Evolutionary conservation across 1,140 invertebrate genomes (phyloP).

Genomic region (Macrosteles quadrilineatus): DNA sequence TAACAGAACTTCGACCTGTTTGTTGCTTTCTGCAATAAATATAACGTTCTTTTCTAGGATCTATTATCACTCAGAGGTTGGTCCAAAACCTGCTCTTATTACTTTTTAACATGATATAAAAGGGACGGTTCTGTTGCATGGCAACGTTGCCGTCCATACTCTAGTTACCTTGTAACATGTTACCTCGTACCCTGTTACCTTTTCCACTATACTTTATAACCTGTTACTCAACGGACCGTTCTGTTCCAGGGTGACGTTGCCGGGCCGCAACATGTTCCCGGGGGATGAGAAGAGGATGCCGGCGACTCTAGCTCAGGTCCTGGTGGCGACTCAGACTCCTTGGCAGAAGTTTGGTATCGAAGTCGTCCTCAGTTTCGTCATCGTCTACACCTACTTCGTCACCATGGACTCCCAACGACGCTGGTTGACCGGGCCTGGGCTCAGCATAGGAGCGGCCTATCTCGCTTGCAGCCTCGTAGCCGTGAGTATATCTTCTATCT

Average conservation of each 20-base stretch:
- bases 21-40: too few relatives aligned
- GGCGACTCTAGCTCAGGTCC: conserved; percentile 59
- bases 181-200: neutral
- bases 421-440: conserved; percentile 59
- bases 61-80: too few relatives aligned
- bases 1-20: too few relatives aligned
- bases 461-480: conserved; percentile 84
- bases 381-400: conserved; percentile 77
- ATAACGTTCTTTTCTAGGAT: too few relatives aligned
- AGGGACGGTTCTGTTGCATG: too few relatives aligned
- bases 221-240: too few relatives aligned
- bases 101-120: too few relatives aligned
- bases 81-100: too few relatives aligned
- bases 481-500: too few relatives aligned
- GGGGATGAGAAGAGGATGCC: conserved; percentile 61
- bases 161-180: neutral
- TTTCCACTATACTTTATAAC: neutral
- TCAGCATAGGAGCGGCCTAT: conserved; percentile 77
- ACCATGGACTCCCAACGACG: conserved; percentile 62
- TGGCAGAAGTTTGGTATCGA: conserved; percentile 83
- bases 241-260: conserved; percentile 62
- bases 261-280: conserved; percentile 55
- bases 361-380: conserved; percentile 77
- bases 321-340: conserved; percentile 47
- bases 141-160: too few relatives aligned